Base-by-base conservation (phyloP, 2,797 vertebrate genomes). In the Chaetodon trifasciatus region DNA sequence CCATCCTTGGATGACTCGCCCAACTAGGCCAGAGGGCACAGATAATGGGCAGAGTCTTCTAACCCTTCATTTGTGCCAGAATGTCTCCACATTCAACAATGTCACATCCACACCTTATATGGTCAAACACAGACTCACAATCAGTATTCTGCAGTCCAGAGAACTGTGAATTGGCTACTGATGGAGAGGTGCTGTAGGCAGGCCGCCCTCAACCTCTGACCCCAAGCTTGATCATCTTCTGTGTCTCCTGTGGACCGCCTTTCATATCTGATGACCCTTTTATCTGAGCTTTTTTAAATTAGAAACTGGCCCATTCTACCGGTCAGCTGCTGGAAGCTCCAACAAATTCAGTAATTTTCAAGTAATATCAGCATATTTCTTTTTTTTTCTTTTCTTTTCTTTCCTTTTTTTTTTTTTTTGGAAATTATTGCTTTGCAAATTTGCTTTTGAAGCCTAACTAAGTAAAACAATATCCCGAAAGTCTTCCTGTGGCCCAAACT, bases 21-120 rank as follows among this genome's bases (percentile, higher is more conserved):
- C 85, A 86, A 86, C 66, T 11, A 87, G 91, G 92, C 91, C 92
- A 92, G 88, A 92, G 92, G 92, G 88, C 91, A 88, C 80, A 77
- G 63, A 92, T 86, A 91, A 87, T 89, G 92, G 92, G 94, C 91
- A 91, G 82, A 91, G 85, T 78, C 86, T 88, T 89, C 90, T 85
- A 80, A 92, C 89, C 88, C 87, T 88, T 70, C 55, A 23, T 79
- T 76, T 75, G 87, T 92, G 94, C 94, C 92, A 94, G 90, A 85
- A 88, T 78, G 83, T 89, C 83, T 87, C 83, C 74, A 66, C 73
- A 70, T 77, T 91, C 85, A 70, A 75, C 87, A 79, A 74, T 71
- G 81, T 78, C 66, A 68, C 61, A 70, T 77, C 83, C 78, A 11
- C 83, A 73, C 83, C 90, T 88, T 82, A 86, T 84, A 82, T 72